Conservation (phyloP, 2,888 invertebrate genomes). For the Acanthosepion lycidas region DNA sequence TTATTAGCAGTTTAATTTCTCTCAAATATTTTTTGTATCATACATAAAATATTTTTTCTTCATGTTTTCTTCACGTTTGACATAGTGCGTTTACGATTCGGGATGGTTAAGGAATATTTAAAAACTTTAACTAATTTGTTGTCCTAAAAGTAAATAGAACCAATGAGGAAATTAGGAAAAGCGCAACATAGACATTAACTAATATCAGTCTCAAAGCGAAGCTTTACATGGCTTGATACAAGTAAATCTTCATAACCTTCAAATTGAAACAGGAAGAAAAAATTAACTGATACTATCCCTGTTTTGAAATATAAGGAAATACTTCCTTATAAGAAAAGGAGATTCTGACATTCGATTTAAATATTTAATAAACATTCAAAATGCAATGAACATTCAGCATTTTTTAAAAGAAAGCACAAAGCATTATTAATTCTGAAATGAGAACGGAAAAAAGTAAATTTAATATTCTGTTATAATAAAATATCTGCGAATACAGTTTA, state of each 20-base stretch:
- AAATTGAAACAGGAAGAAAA: not conserved
- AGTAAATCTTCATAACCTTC: not conserved
- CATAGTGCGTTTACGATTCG: not conserved
- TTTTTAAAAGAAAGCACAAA: not conserved
- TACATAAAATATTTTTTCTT: no score
- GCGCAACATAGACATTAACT: no score
- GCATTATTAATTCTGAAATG: not conserved
- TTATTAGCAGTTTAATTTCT: no score
- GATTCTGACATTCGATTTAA: not conserved
- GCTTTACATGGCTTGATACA: not conserved
- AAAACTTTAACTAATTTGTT: no score
- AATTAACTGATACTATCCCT: not conserved
- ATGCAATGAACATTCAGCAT: not conserved
- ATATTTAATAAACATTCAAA: constrained; percentile 2
- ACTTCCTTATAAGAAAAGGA: not conserved
- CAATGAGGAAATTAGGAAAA: no score
- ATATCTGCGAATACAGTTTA: not conserved
- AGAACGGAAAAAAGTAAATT: not conserved
- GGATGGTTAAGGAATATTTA: no score
- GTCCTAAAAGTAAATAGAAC: no score
- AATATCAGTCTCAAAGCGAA: not conserved
- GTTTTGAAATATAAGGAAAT: constrained; percentile 4
- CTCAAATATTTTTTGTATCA: no score
- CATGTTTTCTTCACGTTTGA: no score
- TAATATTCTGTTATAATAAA: not conserved